phyloP scores from a whole-genome alignment of 2,113 vertebrate genomes.

The Marcusenius ussheri region DNA sequence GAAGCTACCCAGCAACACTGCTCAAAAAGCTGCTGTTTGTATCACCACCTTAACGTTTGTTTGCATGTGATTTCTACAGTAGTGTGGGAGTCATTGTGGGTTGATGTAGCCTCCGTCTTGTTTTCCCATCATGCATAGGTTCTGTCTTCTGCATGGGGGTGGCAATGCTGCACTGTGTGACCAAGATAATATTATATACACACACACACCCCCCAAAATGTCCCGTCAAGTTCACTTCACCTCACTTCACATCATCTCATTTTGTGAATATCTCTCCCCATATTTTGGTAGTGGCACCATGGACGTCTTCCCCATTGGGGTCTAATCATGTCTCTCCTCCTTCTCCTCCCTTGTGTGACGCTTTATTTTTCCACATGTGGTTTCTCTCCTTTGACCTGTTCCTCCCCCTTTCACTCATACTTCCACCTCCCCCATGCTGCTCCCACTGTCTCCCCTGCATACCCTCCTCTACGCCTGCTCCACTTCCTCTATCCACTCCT shows the following conservation, averaged over 20 bases:
- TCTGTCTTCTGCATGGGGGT: slow-evolving; percentile 17
- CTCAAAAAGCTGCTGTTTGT: background rate
- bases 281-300: background rate
- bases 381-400: background rate
- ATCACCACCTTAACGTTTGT: background rate
- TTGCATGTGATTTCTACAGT: background rate
- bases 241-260: background rate
- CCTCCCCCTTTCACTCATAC: background rate
- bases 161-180: background rate
- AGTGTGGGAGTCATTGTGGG: background rate
- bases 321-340: slow-evolving; percentile 23
- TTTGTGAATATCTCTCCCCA: background rate
- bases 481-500: background rate
- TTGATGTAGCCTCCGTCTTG: background rate
- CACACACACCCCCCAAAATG: background rate
- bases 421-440: background rate
- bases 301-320: background rate
- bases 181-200: background rate
- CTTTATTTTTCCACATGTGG: background rate
- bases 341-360: background rate
- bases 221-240: background rate
- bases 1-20: background rate
- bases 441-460: background rate
- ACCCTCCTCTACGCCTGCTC: background rate
- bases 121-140: slow-evolving; percentile 7